phyloP scores from a whole-genome alignment of 2,113 vertebrate species.

The Pedetes capensis region DNA sequence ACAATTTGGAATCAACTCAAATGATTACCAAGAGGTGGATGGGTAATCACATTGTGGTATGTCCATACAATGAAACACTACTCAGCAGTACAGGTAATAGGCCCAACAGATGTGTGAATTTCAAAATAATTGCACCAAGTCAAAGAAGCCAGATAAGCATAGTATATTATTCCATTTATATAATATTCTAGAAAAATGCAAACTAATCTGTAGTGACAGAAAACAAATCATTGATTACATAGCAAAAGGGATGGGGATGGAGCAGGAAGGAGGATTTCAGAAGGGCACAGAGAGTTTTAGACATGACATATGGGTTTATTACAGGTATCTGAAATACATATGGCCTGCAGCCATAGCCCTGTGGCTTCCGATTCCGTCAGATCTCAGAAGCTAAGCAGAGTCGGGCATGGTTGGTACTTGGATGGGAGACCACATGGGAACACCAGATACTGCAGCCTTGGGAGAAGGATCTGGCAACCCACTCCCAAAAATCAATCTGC shows the following conservation, averaged over 20 bases:
- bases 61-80: background rate
- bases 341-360: no score
- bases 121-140: background rate
- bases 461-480: no score
- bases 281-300: background rate
- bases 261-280: background rate
- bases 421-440: no score
- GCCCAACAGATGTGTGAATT: background rate
- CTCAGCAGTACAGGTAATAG: background rate
- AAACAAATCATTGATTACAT: background rate
- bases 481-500: no score
- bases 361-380: no score
- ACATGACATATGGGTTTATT: background rate
- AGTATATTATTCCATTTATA: background rate
- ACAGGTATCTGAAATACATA: no score
- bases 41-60: background rate
- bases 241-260: fast-evolving
- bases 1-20: background rate
- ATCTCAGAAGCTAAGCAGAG: no score
- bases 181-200: background rate
- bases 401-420: no score
- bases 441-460: no score
- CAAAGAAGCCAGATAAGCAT: background rate
- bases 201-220: background rate
- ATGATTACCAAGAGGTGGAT: background rate